These are phyloP conservation scores for Didymodactylos carnosus DNA, from an alignment of 2,888 invertebrate genomes.

Conservation along the genomic window DNA sequence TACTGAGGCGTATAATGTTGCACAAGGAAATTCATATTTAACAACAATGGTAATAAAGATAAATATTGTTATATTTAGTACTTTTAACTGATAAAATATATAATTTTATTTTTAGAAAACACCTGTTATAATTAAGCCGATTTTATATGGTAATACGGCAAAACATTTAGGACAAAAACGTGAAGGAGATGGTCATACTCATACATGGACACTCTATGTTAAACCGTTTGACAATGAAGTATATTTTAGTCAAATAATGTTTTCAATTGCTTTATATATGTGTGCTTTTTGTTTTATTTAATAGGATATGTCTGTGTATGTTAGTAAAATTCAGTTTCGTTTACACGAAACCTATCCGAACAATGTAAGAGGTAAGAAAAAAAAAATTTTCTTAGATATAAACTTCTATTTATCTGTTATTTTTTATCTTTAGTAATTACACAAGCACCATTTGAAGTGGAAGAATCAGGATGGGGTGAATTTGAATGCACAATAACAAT, in stretches of 20 bases:
- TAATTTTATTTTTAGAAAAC: background rate
- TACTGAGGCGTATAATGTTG: too few species aligned
- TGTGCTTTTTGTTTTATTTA: background rate
- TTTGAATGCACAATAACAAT: conserved; percentile 13
- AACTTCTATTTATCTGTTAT: background rate
- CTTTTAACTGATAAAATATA: too few species aligned
- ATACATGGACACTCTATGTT: conserved; percentile 10
- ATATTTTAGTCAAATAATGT: background rate
- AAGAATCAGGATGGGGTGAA: conserved; percentile 15
- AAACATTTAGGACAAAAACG: conserved; percentile 84
- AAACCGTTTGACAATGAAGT: conserved; percentile 10
- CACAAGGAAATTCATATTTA: too few species aligned
- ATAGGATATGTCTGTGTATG: conserved; percentile 1
- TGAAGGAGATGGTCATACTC: conserved; percentile 64
- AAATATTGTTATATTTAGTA: too few species aligned
- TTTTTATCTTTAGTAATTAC: background rate
- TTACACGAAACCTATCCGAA: conserved; percentile 14
- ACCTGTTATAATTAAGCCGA: conserved; percentile 59
- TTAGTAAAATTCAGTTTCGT: conserved; percentile 10
- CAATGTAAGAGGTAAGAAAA: background rate
- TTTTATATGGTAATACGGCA: conserved; percentile 86
- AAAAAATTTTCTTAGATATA: background rate
- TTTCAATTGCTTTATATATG: background rate
- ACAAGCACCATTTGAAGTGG: conserved; percentile 12
- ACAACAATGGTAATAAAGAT: too few species aligned